Percentiles rank a stretch among this genome's conserved stretches.
phyloP scores from a whole-genome alignment of 2,888 invertebrate genomes.

The Spatulosminthurus flaviceps region DNA sequence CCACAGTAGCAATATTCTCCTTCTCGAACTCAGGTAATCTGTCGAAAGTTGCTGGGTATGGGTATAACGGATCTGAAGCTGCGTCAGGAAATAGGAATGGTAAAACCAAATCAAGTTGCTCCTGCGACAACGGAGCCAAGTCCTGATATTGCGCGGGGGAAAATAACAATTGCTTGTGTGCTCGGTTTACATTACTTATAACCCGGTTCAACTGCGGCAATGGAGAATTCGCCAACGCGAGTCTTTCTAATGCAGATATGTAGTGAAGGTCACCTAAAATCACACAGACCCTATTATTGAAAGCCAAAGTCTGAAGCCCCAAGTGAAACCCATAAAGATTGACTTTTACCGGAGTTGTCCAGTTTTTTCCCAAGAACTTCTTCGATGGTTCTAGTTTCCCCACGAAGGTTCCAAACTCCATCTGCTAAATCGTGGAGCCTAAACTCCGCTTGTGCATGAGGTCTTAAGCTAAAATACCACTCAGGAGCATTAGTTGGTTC shows the following conservation, averaged over 20 bases:
- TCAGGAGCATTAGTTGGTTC: constrained; percentile 80
- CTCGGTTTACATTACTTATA: constrained; percentile 55
- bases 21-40: constrained; percentile 55
- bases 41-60: constrained; percentile 65
- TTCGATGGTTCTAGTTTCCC: constrained; percentile 66
- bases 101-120: constrained; percentile 78
- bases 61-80: constrained; percentile 70
- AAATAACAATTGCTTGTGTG: constrained; percentile 55
- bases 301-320: too few relatives aligned
- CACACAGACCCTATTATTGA: too few relatives aligned
- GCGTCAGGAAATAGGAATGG: constrained; percentile 91
- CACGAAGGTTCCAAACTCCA: constrained; percentile 76
- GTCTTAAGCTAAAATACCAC: constrained; percentile 72
- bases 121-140: constrained; percentile 82
- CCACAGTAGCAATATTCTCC: constrained; percentile 37
- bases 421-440: constrained; percentile 79
- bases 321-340: neutral
- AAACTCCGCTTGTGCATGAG: constrained; percentile 70
- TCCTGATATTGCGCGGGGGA: constrained; percentile 62
- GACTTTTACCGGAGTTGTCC: constrained; percentile 33
- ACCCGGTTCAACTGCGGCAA: constrained; percentile 58
- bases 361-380: constrained; percentile 71
- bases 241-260: constrained; percentile 66
- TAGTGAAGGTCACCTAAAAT: constrained; percentile 64
- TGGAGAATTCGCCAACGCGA: constrained; percentile 65